These are phyloP conservation scores for Xanthia icteritia DNA, from an alignment of 2,888 invertebrate species.

Conservation along the genomic window DNA sequence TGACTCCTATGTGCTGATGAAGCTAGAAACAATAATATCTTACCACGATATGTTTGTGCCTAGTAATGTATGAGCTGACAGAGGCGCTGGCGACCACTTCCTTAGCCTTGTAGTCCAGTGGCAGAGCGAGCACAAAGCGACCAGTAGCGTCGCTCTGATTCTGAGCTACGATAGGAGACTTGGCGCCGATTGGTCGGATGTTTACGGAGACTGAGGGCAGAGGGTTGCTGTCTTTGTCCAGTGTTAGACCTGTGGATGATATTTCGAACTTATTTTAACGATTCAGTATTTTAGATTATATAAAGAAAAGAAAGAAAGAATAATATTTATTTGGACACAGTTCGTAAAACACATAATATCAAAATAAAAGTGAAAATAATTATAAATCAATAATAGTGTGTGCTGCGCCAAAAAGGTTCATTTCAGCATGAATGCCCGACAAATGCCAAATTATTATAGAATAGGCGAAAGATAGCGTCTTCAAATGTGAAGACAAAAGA, in stretches of 20 bases:
- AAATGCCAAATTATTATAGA: no score
- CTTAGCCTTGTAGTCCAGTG: constrained; percentile 81
- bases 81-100: constrained; percentile 89
- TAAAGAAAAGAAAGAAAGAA: no score
- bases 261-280: not conserved
- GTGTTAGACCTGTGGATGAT: constrained; percentile 88
- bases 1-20: no score
- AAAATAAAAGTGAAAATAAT: no score
- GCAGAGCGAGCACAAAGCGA: constrained; percentile 86
- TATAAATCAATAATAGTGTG: no score
- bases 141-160: constrained; percentile 84
- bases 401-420: no score
- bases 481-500: not conserved
- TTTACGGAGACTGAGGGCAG: constrained; percentile 88
- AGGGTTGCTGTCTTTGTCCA: constrained; percentile 91
- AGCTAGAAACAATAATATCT: constrained; percentile 39
- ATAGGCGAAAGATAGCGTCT: not conserved
- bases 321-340: no score
- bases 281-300: not conserved
- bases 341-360: no score
- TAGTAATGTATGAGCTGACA: constrained; percentile 91
- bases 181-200: constrained; percentile 81
- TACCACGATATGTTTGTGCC: constrained; percentile 87
- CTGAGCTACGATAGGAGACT: constrained; percentile 70
- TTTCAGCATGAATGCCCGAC: no score